phyloP scores from a whole-genome alignment of 2,797 vertebrate species.

The Acipenser ruthenus region DNA sequence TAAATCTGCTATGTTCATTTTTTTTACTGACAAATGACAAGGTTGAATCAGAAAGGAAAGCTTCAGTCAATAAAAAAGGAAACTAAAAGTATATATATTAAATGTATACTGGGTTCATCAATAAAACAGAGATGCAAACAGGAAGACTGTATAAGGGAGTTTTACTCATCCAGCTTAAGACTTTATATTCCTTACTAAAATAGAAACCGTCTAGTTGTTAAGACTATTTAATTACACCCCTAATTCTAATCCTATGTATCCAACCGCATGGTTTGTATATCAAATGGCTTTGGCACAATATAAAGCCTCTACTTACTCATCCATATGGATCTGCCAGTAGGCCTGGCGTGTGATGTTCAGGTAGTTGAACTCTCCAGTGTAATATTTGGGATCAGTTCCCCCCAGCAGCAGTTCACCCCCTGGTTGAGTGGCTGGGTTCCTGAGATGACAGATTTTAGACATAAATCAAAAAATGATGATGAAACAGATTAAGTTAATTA shows the following conservation, averaged over 20 bases:
- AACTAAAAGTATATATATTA: no score
- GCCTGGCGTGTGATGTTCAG: conserved; percentile 74
- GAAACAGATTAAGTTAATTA: no score
- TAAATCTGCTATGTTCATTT: no score
- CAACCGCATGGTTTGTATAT: no score
- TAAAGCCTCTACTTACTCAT: conserved; percentile 56
- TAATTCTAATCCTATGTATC: background rate
- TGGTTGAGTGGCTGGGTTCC: conserved; percentile 68
- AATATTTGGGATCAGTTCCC: conserved; percentile 81
- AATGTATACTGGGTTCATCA: no score
- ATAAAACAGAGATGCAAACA: no score
- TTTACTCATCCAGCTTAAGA: background rate
- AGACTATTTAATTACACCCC: background rate
- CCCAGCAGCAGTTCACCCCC: conserved; percentile 89
- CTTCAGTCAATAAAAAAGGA: no score
- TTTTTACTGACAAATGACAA: no score
- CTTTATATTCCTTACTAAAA: no score
- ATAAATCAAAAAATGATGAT: background rate
- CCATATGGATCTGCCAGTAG: conserved; percentile 94
- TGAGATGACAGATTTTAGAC: conserved; percentile 29
- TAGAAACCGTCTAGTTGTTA: background rate
- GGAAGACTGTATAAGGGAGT: background rate
- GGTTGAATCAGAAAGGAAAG: no score
- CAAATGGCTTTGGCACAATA: no score
- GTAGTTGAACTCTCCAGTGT: conserved; percentile 70